A percentile compares a stretch with the other conserved stretches of the same genome.
Conservation (phyloP, 2,888 invertebrate genomes). For the Spilarctia lutea region DNA sequence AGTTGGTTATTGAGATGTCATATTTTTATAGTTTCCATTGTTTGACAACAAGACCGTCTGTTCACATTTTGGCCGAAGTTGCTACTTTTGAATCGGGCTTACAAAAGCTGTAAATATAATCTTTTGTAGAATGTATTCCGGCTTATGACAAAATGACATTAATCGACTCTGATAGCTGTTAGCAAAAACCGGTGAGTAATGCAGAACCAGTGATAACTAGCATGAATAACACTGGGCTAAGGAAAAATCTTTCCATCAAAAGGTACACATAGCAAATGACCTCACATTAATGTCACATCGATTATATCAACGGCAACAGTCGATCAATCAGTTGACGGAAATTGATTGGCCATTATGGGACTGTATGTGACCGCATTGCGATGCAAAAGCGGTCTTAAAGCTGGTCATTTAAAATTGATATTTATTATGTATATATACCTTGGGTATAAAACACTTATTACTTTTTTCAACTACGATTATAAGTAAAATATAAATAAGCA, state of each 20-base stretch:
- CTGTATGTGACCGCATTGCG: slow-evolving; percentile 23
- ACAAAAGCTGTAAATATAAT: no score
- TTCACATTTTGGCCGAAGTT: background rate
- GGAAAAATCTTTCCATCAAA: background rate
- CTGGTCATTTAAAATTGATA: background rate
- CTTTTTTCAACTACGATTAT: background rate
- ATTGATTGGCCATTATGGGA: slow-evolving; percentile 36
- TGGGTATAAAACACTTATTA: background rate
- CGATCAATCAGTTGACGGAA: slow-evolving; percentile 39
- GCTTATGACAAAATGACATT: background rate
- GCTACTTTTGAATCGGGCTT: no score
- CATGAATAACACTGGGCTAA: slow-evolving; percentile 2
- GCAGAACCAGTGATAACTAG: background rate
- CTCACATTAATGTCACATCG: slow-evolving; percentile 28
- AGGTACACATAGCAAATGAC: slow-evolving; percentile 11
- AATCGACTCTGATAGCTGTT: background rate
- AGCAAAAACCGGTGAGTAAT: background rate
- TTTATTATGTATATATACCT: background rate
- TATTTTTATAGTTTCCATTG: background rate
- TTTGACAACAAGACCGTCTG: background rate
- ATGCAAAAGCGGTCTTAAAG: slow-evolving; percentile 6
- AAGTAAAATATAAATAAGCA: background rate
- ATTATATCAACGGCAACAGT: slow-evolving; percentile 30
- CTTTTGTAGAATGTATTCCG: no score
- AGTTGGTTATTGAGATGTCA: no score